phyloP scores from a whole-genome alignment of 2,113 vertebrate genomes.

The Pleuronectes platessa region DNA sequence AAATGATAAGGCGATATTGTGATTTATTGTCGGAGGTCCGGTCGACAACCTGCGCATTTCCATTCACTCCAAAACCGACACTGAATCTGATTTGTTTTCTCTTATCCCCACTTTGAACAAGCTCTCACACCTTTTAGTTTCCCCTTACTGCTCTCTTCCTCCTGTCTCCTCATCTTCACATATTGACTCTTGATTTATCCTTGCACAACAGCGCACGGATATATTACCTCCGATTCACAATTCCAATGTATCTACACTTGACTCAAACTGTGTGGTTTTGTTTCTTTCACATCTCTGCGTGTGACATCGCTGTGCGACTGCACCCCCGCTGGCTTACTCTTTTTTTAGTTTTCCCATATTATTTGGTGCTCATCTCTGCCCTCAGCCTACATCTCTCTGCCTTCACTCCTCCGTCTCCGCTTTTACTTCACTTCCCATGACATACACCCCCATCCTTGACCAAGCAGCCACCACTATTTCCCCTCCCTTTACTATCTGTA shows the following conservation, averaged over 20 bases:
- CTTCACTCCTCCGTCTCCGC: conserved; percentile 54
- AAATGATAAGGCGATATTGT: background rate
- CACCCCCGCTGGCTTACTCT: background rate
- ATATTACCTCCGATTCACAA: background rate
- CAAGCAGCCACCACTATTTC: conserved; percentile 29
- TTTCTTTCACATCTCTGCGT: no score
- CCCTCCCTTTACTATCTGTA: conserved; percentile 24
- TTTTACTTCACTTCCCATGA: conserved; percentile 74
- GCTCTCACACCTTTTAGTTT: conserved; percentile 11
- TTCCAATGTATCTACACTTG: background rate
- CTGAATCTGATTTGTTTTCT: background rate
- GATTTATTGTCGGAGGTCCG: background rate
- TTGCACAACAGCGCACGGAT: background rate
- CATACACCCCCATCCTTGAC: conserved; percentile 14
- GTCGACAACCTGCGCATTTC: background rate
- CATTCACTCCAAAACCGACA: background rate
- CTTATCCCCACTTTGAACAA: conserved; percentile 11
- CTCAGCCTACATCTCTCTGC: conserved; percentile 54
- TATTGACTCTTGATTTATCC: background rate
- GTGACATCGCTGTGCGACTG: no score
- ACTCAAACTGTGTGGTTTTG: background rate
- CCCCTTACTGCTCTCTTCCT: conserved; percentile 19
- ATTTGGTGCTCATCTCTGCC: conserved; percentile 50
- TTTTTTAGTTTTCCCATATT: conserved; percentile 41
- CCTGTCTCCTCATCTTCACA: conserved; percentile 8